Percentiles rank a stretch among this genome's conserved stretches.
These are phyloP conservation scores for Saccostrea glomerata DNA, from an alignment of 1,140 invertebrate genomes.

Conservation along the genomic window DNA sequence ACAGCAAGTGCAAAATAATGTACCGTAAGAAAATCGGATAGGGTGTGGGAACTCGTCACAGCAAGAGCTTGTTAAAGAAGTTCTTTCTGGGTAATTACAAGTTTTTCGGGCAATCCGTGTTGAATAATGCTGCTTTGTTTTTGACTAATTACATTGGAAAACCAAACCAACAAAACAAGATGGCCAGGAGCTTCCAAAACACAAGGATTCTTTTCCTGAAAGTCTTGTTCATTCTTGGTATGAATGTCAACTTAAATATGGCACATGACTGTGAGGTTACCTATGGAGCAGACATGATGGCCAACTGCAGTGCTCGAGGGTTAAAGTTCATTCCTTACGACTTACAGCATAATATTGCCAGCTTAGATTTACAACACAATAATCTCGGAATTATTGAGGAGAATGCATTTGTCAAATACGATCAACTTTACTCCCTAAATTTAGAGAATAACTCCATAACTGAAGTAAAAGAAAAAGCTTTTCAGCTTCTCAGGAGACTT, in stretches of 20 bases:
- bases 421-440: conserved; percentile 64
- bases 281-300: conserved; percentile 57
- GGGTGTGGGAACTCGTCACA: not conserved
- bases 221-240: not conserved
- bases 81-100: conserved; percentile 22
- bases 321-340: conserved; percentile 66
- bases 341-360: conserved; percentile 67
- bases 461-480: conserved; percentile 65
- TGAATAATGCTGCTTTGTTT: not conserved
- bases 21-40: not conserved
- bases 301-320: conserved; percentile 67
- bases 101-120: not conserved
- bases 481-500: conserved; percentile 63
- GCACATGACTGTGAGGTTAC: conserved; percentile 9
- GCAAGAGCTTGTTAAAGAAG: not conserved
- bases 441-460: conserved; percentile 70
- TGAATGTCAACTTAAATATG: not conserved
- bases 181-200: not conserved
- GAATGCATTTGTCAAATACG: conserved; percentile 67
- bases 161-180: not conserved
- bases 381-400: conserved; percentile 58
- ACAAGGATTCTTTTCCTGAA: not conserved
- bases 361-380: conserved; percentile 69
- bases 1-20: conserved; percentile 8
- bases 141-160: conserved; percentile 13